Percentiles rank a stretch among this genome's conserved stretches.
Conservation (phyloP, 2,888 invertebrate species). For the Masnerella sp. region DNA sequence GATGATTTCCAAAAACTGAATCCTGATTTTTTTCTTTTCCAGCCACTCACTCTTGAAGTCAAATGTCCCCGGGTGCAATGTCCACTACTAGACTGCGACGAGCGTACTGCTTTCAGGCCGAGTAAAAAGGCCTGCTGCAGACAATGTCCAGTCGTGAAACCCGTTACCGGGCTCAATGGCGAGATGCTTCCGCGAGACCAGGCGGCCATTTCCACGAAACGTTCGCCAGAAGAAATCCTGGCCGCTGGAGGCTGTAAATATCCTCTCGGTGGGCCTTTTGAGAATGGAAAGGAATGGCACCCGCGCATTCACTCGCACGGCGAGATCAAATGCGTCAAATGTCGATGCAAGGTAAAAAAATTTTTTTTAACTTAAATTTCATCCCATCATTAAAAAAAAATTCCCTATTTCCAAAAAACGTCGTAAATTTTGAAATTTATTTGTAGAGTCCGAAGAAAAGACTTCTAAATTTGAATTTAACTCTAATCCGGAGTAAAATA, state of each 20-base stretch:
- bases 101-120: conserved; percentile 85
- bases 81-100: conserved; percentile 86
- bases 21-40: conserved; percentile 17
- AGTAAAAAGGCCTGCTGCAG: conserved; percentile 90
- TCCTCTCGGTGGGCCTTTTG: conserved; percentile 82
- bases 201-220: conserved; percentile 78
- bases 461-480: too few species aligned
- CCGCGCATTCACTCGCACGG: conserved; percentile 92
- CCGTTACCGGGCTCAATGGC: conserved; percentile 64
- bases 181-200: conserved; percentile 78
- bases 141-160: conserved; percentile 81
- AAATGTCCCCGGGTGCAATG: conserved; percentile 87
- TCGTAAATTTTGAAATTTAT: too few species aligned
- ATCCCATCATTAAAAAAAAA: too few species aligned
- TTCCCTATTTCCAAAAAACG: too few species aligned
- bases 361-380: too few species aligned
- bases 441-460: too few species aligned
- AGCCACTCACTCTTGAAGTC: conserved; percentile 84
- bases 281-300: conserved; percentile 91
- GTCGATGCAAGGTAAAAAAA: conserved; percentile 94
- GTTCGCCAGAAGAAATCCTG: conserved; percentile 84
- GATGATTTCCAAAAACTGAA: background rate
- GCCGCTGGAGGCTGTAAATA: conserved; percentile 90
- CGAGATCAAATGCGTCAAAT: conserved; percentile 92
- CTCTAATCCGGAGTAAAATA: too few species aligned